Evolutionary conservation across 2,113 vertebrate species (phyloP), one percentile per base, ranked within the genome.

Genomic region (Boleophthalmus pectinirostris): DNA sequence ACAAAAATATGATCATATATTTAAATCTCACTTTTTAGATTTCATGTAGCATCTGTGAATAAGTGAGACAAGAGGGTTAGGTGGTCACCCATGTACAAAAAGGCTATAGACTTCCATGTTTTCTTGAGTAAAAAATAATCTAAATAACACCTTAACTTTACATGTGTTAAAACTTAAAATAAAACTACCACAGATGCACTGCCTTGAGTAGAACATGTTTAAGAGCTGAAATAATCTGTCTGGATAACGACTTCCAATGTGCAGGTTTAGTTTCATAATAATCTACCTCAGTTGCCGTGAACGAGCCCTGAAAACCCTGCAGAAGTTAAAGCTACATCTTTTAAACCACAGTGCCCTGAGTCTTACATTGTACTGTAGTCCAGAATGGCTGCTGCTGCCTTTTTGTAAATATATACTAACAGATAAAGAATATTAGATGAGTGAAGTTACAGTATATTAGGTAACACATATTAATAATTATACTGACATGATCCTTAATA

Each of bases 221-320:
- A 21, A 23, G 53, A 56, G 21, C 21, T 58, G 56, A 58, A 24
- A 58, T 58, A n/a, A 5, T n/a, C 57, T 15, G 24, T 60, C 57
- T 25, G 58, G 58, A 61, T 8, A 15, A 29, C 33, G 7, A 20
- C 58, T 14, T 16, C 5, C 15, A 29, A 13, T 61, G 58, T 61
- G 58, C 58, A 61, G 51, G 24, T 33, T 61, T 33, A 33, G 58
- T 2, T 56, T 15, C 24, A 25, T 58, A 7, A 61, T 23, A 14
- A 61, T 33, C 58, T 61, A 61, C 58, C 58, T 61, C 58, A 61
- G 12, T 58, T 58, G 13, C 33, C 6, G 15, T 61, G 24, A 61
- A 61, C 25, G 33, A 8, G 58, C 58, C 57, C 15, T 61, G 58
- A 33, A 60, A 60, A 60, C 24, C 57, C 11, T 2, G 12, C 13